phyloP scores from a whole-genome alignment of 2,797 vertebrate genomes.

The Sebastiscus tertius region DNA sequence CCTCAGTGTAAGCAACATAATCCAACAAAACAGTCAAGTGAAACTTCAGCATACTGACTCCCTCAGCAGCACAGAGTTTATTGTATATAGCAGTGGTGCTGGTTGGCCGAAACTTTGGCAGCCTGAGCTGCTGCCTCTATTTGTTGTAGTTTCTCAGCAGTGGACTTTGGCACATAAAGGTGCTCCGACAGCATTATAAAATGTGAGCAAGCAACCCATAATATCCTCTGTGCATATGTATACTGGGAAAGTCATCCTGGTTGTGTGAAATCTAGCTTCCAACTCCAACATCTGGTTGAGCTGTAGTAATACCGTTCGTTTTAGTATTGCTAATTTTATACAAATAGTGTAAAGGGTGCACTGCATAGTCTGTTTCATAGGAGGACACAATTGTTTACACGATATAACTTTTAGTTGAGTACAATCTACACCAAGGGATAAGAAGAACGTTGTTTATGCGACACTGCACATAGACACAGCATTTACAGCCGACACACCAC shows the following conservation, averaged over 20 bases:
- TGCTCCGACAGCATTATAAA: slow-evolving; percentile 7
- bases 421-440: neutral
- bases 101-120: slow-evolving; percentile 2
- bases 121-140: slow-evolving; percentile 3
- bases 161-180: slow-evolving; percentile 8
- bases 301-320: neutral
- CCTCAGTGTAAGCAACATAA: slow-evolving; percentile 12
- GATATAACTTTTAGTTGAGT: neutral
- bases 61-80: slow-evolving; percentile 20
- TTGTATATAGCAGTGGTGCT: slow-evolving; percentile 3
- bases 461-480: slow-evolving; percentile 1
- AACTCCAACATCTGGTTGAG: neutral
- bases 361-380: neutral
- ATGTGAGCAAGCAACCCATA: neutral
- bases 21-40: slow-evolving; percentile 37
- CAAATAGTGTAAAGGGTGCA: neutral
- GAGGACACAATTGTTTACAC: neutral
- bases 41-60: slow-evolving; percentile 30
- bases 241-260: neutral
- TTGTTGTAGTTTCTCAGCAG: slow-evolving; percentile 26
- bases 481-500: slow-evolving; percentile 8
- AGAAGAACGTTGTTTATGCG: neutral
- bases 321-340: neutral
- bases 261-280: neutral
- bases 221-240: neutral